Conservation (phyloP, 2,113 vertebrate genomes). For the Hippoglossus stenolepis region DNA sequence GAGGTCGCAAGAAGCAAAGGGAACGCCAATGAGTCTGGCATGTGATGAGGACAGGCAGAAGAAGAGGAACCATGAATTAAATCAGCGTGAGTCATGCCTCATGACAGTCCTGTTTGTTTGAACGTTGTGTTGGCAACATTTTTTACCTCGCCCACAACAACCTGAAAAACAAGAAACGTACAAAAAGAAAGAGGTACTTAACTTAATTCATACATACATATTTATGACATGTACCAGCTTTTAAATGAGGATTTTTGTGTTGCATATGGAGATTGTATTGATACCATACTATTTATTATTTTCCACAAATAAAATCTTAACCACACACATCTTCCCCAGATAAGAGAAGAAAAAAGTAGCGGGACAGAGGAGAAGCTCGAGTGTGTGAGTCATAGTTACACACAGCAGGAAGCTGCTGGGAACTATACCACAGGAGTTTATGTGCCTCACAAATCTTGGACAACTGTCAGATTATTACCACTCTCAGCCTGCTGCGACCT, state of each 20-base stretch:
- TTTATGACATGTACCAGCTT: background rate
- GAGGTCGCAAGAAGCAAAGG: conserved; percentile 10
- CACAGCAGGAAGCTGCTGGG: conserved; percentile 50
- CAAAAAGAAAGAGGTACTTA: background rate
- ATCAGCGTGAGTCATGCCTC: conserved; percentile 67
- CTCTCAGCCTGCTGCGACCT: conserved; percentile 25
- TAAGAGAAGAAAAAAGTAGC: background rate
- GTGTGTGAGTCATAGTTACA: conserved; percentile 51
- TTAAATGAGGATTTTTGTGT: background rate
- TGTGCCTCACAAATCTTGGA: conserved; percentile 52
- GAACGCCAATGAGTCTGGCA: background rate
- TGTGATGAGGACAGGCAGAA: background rate
- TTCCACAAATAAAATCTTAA: background rate
- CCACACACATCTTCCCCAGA: background rate
- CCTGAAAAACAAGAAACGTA: background rate
- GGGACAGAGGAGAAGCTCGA: background rate
- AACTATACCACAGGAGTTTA: conserved; percentile 37
- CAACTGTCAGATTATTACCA: conserved; percentile 25
- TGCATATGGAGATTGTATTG: background rate
- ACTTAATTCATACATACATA: background rate
- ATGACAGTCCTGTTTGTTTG: conserved; percentile 60
- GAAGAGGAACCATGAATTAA: conserved; percentile 61
- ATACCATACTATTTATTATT: background rate
- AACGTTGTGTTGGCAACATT: conserved; percentile 48
- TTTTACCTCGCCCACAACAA: background rate